Conservation (phyloP, 2,797 vertebrate genomes). For the Trichosurus vulpecula region DNA sequence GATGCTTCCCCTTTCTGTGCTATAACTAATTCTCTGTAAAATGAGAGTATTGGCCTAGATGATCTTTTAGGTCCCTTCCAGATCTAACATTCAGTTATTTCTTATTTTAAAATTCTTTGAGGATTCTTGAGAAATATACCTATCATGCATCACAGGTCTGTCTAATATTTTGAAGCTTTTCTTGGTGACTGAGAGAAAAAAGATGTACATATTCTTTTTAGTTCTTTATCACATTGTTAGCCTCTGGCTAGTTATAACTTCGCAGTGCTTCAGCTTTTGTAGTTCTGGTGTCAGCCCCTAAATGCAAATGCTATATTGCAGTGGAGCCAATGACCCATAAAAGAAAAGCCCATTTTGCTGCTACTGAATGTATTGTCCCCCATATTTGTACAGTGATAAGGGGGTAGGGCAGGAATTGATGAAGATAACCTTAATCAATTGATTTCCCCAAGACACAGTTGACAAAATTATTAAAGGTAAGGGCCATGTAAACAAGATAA, state of each 20-base stretch:
- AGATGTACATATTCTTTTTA: constrained; percentile 8
- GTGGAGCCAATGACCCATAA: background rate
- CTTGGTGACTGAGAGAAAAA: background rate
- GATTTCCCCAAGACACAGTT: background rate
- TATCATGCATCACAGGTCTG: background rate
- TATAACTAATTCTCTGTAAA: background rate
- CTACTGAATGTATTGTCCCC: background rate
- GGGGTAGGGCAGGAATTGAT: background rate
- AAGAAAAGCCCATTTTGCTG: background rate
- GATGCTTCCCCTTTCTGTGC: background rate
- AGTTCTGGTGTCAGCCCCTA: background rate
- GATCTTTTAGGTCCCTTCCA: background rate
- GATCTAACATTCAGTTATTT: background rate
- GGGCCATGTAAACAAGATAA: background rate
- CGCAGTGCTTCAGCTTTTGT: background rate
- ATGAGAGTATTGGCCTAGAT: background rate
- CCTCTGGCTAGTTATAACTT: background rate
- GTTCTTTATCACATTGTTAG: background rate
- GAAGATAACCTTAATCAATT: background rate
- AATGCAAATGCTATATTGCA: background rate
- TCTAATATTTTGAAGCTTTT: constrained; percentile 28
- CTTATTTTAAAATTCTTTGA: constrained; percentile 25
- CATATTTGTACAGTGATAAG: background rate
- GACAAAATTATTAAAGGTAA: background rate
- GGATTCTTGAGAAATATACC: background rate